A percentile compares a stretch with the other conserved stretches of the same genome.
Conservation (phyloP, 2,113 vertebrate genomes). For the Notarius lentiginosus region DNA sequence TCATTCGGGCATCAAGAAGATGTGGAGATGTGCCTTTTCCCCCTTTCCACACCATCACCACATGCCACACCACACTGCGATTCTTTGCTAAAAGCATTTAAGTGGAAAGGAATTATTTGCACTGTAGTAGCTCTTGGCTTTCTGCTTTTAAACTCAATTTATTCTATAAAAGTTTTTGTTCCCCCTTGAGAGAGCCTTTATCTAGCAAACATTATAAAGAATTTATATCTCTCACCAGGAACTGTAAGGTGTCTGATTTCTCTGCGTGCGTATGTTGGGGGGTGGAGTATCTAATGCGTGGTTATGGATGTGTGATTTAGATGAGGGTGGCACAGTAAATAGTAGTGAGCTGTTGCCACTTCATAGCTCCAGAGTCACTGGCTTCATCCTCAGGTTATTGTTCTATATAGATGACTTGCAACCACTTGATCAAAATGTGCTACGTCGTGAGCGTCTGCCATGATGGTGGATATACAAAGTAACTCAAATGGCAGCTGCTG, state of each 20-base stretch:
- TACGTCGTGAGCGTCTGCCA: too few species aligned
- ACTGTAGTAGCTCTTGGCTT: constrained; percentile 65
- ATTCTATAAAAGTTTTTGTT: constrained; percentile 44
- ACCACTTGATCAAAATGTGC: too few species aligned
- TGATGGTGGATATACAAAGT: too few species aligned
- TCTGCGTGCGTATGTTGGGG: constrained; percentile 11
- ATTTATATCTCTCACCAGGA: constrained; percentile 50
- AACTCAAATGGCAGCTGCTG: too few species aligned
- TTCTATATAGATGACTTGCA: neutral
- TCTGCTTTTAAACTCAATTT: constrained; percentile 59
- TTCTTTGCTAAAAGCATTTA: constrained; percentile 71
- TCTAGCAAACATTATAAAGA: constrained; percentile 49
- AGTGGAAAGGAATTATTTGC: constrained; percentile 64
- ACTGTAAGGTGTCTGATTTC: constrained; percentile 62
- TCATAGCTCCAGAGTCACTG: neutral
- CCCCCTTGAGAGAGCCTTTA: constrained; percentile 41
- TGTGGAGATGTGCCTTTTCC: constrained; percentile 59
- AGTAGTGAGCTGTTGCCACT: neutral
- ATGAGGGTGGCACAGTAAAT: neutral
- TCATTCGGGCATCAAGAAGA: constrained; percentile 55
- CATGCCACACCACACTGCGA: constrained; percentile 8
- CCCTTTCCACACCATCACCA: constrained; percentile 68
- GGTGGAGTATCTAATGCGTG: neutral
- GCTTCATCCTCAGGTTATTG: neutral
- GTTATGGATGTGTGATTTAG: constrained; percentile 14